Evolutionary conservation across 2,113 vertebrate species (phyloP).

Genomic region (Plestiodon gilberti): DNA sequence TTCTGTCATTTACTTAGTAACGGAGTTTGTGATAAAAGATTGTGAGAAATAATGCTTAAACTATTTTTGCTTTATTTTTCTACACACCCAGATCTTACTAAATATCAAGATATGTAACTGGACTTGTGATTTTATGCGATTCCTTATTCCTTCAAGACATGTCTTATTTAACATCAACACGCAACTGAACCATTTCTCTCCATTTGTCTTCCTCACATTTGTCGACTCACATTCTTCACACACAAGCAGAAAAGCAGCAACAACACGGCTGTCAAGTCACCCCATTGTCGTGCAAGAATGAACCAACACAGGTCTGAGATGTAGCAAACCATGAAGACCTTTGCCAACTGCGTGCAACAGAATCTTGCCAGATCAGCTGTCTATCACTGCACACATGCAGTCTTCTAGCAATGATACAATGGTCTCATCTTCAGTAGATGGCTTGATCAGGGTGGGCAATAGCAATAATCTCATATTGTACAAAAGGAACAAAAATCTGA

Average conservation of each 20-base stretch:
- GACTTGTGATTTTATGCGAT: not conserved
- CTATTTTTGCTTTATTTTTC: not conserved
- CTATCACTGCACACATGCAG: not conserved
- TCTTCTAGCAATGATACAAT: not conserved
- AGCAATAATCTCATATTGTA: not conserved
- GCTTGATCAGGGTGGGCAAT: not conserved
- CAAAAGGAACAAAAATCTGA: not conserved
- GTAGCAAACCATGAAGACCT: no score
- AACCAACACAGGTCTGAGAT: no score
- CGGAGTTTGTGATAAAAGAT: not conserved
- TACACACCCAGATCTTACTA: not conserved
- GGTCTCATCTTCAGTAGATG: not conserved
- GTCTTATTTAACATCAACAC: not conserved
- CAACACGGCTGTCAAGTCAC: not conserved
- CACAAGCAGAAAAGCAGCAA: not conserved
- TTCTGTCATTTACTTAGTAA: not conserved
- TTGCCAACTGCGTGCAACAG: no score
- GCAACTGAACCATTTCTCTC: not conserved
- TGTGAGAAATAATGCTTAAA: not conserved
- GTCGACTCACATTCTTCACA: not conserved
- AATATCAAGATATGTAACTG: not conserved
- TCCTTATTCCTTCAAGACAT: not conserved
- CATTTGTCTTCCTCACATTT: not conserved
- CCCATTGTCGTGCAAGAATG: not conserved
- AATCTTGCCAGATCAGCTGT: no score